A percentile compares a stretch with the other conserved stretches of the same genome.
These are phyloP conservation scores for Carassius carassius DNA, from an alignment of 2,113 vertebrate genomes.

Conservation along the genomic window DNA sequence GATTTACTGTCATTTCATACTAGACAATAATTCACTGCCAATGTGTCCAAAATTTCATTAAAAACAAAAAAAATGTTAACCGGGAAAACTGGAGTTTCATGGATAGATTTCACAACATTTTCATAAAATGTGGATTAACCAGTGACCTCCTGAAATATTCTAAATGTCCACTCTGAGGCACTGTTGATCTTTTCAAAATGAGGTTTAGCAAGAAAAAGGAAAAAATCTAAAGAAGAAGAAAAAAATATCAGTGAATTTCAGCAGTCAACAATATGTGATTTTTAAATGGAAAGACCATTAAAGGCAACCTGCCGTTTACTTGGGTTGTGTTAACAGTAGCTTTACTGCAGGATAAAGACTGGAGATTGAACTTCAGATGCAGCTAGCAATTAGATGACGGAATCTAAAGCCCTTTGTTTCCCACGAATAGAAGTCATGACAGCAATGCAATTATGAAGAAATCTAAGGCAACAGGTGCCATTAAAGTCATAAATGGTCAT, in stretches of 20 bases:
- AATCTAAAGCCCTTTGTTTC: background rate
- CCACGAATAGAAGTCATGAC: too few species aligned
- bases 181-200: slow-evolving; percentile 14
- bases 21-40: background rate
- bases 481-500: background rate
- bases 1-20: background rate
- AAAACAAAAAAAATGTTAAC: background rate
- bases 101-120: background rate
- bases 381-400: slow-evolving; percentile 26
- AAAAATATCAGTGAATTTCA: background rate
- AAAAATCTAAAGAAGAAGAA: background rate
- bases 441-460: background rate
- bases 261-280: background rate
- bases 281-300: slow-evolving; percentile 10
- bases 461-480: background rate
- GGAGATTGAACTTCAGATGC: slow-evolving; percentile 16
- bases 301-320: slow-evolving; percentile 13
- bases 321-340: slow-evolving; percentile 1
- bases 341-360: background rate
- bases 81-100: background rate
- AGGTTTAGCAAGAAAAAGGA: background rate
- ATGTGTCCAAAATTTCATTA: background rate
- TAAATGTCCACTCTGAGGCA: slow-evolving; percentile 30
- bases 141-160: background rate
- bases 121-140: background rate